Evolutionary conservation across 2,888 invertebrate species (phyloP), one percentile per base, ranked within the genome.

Genomic region (Epistrophella euchroma): DNA sequence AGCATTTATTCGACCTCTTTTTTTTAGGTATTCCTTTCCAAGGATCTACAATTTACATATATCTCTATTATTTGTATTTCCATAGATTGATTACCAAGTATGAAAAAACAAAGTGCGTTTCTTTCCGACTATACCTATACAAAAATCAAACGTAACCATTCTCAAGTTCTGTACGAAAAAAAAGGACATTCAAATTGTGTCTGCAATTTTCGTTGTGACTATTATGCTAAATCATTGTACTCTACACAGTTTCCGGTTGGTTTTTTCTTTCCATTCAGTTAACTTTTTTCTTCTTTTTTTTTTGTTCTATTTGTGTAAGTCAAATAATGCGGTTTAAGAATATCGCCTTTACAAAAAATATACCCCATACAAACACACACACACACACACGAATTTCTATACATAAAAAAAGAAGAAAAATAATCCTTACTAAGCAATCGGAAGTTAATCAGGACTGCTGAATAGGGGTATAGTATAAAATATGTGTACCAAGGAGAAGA

Each of bases 211-310:
- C 19, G 47, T 50, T 66, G 50, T 45, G n/a, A n/a, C n/a, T n/a
- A 45, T 9, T 68, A 47, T 68, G 66, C 66, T 35, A 68, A 74
- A 58, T 58, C 47, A 58, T 74, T 74, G 45, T 72, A 22, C 35
- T 71, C 78, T 72, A 22, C 37, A 58, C 47, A 64, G 74, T 74
- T 68, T 74, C 74, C 74, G 68, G 79, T 79, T 66, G 74, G 43
- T 78, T 55, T 68, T 74, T 68, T 74, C 47, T 40, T 73, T 60
- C 40, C 43, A 50, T 80, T 80, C 60, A 56, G 37, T 37, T 56
- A 1, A 1, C 32, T 58, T 47, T 25, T 45, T 19, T 45, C 2
- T 52, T 45, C 11, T 28, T 17, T n/a, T 43, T 62, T n/a, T 43
- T n/a, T n/a, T 17, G 45, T 13, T 4, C 5, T 47, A 47, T 68